These are phyloP conservation scores for Cryptotermes secundus DNA, from an alignment of 1,140 invertebrate genomes.

Conservation along the genomic window DNA sequence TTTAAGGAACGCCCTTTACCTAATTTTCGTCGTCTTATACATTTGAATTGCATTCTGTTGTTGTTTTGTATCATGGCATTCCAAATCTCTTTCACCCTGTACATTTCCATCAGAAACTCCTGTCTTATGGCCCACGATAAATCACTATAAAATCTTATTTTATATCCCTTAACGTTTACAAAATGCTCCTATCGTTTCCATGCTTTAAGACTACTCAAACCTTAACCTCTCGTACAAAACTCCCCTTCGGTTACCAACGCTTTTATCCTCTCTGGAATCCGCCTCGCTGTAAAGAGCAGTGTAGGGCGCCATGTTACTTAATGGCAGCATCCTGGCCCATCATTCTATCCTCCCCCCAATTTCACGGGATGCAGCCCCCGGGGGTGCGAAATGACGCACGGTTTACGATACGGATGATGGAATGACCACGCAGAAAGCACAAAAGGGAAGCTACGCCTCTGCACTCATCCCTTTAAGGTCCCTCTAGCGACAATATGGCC, in stretches of 20 bases:
- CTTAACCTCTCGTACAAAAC: not conserved
- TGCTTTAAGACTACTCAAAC: not conserved
- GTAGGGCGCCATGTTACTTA: not conserved
- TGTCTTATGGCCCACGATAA: not conserved
- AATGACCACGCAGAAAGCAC: not conserved
- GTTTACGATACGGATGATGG: slow-evolving; percentile 15
- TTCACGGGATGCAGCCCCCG: not conserved
- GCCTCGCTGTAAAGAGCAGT: not conserved
- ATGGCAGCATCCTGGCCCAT: not conserved
- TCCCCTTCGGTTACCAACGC: not conserved
- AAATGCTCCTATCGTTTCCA: not conserved
- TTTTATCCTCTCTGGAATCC: not conserved
- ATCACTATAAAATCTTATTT: not conserved
- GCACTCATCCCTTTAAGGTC: not conserved
- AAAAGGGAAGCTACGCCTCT: not conserved
- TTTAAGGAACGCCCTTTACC: too few relatives aligned
- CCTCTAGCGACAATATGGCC: not conserved
- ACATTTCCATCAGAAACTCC: not conserved
- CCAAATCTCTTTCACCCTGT: not conserved
- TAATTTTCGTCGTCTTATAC: too few relatives aligned
- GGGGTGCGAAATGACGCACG: not conserved
- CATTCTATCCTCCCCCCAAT: not conserved
- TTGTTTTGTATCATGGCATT: not conserved
- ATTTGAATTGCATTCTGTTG: too few relatives aligned
- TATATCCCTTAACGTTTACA: not conserved